phyloP scores from a whole-genome alignment of 2,797 vertebrate species.

The Micromesistius poutassou region DNA sequence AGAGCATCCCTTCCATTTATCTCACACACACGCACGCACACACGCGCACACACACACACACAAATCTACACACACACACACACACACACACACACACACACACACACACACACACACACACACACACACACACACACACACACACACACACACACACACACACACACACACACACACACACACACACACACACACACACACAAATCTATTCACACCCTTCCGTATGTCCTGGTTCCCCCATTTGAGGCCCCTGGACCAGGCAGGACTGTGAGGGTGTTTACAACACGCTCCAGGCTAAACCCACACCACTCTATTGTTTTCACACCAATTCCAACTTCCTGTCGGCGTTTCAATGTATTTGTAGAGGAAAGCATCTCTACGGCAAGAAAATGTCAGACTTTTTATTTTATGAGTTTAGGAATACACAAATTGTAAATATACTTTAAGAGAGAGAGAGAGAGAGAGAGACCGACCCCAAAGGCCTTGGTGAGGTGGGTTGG shows the following conservation, averaged over 20 bases:
- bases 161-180: neutral
- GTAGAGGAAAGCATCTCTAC: conserved; percentile 8
- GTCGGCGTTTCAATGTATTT: conserved; percentile 38
- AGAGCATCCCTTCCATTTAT: neutral
- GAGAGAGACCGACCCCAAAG: neutral
- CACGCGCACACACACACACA: conserved; percentile 6
- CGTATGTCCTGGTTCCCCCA: conserved; percentile 39
- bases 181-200: neutral
- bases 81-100: conserved; percentile 17
- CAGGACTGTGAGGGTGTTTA: conserved; percentile 50
- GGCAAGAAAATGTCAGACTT: neutral
- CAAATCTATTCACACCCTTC: conserved; percentile 33
- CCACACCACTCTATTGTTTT: conserved; percentile 66
- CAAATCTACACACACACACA: too few species aligned
- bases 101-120: conserved; percentile 1
- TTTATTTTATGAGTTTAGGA: neutral
- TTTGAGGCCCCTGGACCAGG: conserved; percentile 41
- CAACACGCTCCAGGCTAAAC: conserved; percentile 37
- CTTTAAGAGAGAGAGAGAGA: neutral
- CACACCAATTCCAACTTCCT: conserved; percentile 64
- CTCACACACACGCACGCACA: neutral
- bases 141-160: neutral
- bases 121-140: conserved; percentile 18
- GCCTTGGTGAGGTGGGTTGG: too few species aligned
- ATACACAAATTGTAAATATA: neutral